Base-by-base conservation (phyloP, 92 coral and sea anemone genomes). In the Chrysogorgia sp. region DNA sequence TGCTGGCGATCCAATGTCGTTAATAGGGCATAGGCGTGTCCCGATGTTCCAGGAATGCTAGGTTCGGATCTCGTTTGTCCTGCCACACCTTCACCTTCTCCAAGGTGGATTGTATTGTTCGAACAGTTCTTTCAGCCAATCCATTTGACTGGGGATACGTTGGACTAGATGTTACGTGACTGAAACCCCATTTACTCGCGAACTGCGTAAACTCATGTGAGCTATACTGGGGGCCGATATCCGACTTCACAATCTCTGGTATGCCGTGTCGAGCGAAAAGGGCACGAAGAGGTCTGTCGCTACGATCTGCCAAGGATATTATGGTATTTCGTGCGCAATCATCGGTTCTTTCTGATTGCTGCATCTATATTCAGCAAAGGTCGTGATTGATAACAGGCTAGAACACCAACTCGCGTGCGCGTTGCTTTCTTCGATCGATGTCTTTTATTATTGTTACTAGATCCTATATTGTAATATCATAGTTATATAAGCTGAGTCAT, bases 71-170 rank as follows among this genome's bases (percentile, higher is more conserved):
- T 75, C 58, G 12, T 26, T 22, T 40, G 74, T 75, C 6, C 40
- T 33, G 57, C 72, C n/a, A n/a, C n/a, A n/a, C n/a, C n/a, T n/a
- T n/a, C n/a, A 74, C 49, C 80, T 85, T 57, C 10, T 79, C 63
- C 29, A 81, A 75, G 12, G 81, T 3, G 41, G 33, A 1, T 30
- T 86, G 64, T 10, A 86, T 83, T 1, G 86, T 86, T 63, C 62
- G 90, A 20, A 87, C 88, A 56, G 88, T 69, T 58, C 57, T 58
- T 64, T 88, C 88, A 56, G 74, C 88, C 23, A 87, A 82, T 5
- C 90, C 90, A 29, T 88, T 77, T 34, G 90, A 77, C 71, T 88
- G 88, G 13, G 88, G 91, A 34, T 84, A 87, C 74, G 84, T 78
- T 20, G 87, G 90, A 81, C 85, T 87, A 25, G 65, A 83, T 6